Conservation (phyloP, 2,113 vertebrate species). For the Lampris incognitus region DNA sequence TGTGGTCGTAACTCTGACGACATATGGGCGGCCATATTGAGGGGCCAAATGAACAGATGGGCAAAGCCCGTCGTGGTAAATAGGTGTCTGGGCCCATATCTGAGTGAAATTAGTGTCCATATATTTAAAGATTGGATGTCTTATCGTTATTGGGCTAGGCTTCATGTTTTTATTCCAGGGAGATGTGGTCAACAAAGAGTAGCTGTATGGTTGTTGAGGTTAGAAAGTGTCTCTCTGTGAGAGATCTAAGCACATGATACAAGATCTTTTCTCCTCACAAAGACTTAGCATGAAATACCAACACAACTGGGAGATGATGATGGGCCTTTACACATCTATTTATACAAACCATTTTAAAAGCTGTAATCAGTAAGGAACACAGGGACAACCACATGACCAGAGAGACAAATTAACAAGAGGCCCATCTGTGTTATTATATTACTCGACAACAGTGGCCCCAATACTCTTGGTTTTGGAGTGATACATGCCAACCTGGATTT, state of each 20-base stretch:
- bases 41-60: constrained; percentile 65
- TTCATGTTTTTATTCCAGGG: constrained; percentile 15
- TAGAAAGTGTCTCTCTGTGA: neutral
- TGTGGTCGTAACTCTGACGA: constrained; percentile 14
- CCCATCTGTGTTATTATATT: neutral
- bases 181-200: neutral
- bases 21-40: constrained; percentile 57
- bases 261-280: neutral
- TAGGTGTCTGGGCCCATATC: constrained; percentile 34
- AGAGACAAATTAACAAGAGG: neutral
- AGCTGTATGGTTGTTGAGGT: neutral
- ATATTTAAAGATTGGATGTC: neutral
- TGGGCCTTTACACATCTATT: too few species aligned
- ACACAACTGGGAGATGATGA: neutral
- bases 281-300: neutral
- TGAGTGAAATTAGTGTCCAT: constrained; percentile 19
- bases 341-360: too few species aligned
- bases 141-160: constrained; percentile 8
- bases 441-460: neutral
- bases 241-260: neutral
- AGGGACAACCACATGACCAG: neutral
- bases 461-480: constrained; percentile 33
- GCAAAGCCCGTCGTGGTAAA: constrained; percentile 30
- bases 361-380: too few species aligned
- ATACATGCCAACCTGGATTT: constrained; percentile 11